Evolutionary conservation across 2,113 vertebrate genomes (phyloP).

Genomic region (Scomber scombrus): DNA sequence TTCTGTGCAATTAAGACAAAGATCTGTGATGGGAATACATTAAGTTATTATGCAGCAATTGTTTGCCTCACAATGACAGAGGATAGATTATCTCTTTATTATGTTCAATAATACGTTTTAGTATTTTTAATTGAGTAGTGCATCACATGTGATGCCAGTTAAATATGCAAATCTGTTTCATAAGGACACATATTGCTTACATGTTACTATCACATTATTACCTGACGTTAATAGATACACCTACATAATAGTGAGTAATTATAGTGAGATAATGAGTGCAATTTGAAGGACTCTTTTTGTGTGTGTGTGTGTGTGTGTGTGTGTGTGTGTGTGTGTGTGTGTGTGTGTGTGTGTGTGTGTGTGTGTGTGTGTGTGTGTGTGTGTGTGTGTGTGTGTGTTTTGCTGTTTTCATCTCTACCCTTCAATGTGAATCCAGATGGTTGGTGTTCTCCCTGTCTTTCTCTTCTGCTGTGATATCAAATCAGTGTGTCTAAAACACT

Average conservation of each 20-base stretch:
- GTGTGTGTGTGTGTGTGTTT: background rate
- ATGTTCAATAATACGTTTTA: background rate
- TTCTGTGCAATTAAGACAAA: slow-evolving; percentile 2
- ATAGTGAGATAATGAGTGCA: too few species aligned
- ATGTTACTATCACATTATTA: too few species aligned
- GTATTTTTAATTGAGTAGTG: background rate
- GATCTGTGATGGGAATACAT: background rate
- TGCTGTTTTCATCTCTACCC: background rate
- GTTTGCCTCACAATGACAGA: background rate
- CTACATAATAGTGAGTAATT: background rate
- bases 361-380: slow-evolving; percentile 3
- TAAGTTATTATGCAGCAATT: background rate
- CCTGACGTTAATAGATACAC: background rate
- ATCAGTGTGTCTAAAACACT: background rate
- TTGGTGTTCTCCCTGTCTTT: background rate
- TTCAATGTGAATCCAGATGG: slow-evolving; percentile 33
- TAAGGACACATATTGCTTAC: background rate
- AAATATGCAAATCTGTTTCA: background rate
- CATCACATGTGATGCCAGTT: background rate
- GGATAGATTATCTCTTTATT: background rate
- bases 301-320: too few species aligned
- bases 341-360: too few species aligned
- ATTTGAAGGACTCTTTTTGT: too few species aligned
- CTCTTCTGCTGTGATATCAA: slow-evolving; percentile 9
- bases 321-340: too few species aligned